phyloP scores from a whole-genome alignment of 2,797 vertebrate species.

The Prionace glauca region DNA sequence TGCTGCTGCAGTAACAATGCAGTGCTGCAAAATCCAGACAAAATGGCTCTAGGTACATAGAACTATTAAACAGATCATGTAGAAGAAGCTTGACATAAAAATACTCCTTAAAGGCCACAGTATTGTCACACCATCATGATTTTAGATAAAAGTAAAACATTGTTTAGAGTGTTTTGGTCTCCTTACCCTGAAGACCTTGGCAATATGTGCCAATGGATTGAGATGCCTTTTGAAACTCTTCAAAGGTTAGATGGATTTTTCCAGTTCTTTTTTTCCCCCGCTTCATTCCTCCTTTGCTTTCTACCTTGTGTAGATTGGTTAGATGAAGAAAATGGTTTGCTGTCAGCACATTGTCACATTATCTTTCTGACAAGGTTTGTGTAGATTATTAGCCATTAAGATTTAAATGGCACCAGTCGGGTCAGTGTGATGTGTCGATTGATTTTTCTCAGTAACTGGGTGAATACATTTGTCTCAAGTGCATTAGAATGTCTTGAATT shows the following conservation, averaged over 20 bases:
- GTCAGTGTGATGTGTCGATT: background rate
- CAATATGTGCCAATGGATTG: background rate
- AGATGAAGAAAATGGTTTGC: background rate
- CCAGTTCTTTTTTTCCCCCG: background rate
- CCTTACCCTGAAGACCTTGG: background rate
- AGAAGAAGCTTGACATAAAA: too few species aligned
- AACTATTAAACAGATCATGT: too few species aligned
- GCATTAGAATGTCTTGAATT: background rate
- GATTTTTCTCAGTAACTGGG: background rate
- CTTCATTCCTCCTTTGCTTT: background rate
- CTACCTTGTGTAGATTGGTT: background rate
- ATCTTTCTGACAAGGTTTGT: background rate
- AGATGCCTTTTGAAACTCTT: background rate
- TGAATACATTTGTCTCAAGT: background rate
- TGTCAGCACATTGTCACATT: background rate
- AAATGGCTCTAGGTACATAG: too few species aligned
- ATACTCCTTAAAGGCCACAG: too few species aligned
- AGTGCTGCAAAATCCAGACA: too few species aligned
- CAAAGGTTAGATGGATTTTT: background rate
- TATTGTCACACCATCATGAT: background rate
- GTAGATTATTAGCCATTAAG: background rate
- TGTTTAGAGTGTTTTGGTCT: background rate
- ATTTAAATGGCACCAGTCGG: background rate
- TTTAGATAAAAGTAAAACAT: background rate
- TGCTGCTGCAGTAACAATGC: too few species aligned